phyloP scores from a whole-genome alignment of 2,113 vertebrate species.

The Nanorana parkeri region DNA sequence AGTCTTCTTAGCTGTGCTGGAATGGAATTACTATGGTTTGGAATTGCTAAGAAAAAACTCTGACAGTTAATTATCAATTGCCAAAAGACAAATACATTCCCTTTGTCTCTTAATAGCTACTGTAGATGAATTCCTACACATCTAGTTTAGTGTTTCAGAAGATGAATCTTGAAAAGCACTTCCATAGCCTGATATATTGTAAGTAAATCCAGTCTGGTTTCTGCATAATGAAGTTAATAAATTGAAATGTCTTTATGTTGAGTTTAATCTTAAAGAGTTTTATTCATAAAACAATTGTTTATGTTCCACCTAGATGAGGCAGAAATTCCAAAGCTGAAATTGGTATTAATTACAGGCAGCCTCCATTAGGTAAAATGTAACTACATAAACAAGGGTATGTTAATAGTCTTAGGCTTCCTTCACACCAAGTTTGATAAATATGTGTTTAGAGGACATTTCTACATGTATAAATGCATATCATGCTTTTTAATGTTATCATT shows the following conservation, averaged over 20 bases:
- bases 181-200: constrained; percentile 33
- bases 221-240: constrained; percentile 20
- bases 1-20: not conserved
- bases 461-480: no score
- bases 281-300: not conserved
- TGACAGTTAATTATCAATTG: constrained; percentile 1
- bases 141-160: constrained; percentile 30
- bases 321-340: not conserved
- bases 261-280: constrained; percentile 10
- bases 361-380: not conserved
- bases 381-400: not conserved
- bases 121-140: constrained; percentile 10
- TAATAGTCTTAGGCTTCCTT: no score
- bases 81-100: not conserved
- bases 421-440: no score
- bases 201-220: constrained; percentile 17
- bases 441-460: no score
- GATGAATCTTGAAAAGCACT: constrained; percentile 12
- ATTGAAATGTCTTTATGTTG: not conserved
- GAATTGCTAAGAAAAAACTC: not conserved
- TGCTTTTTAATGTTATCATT: no score
- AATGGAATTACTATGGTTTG: constrained; percentile 9
- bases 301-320: not conserved
- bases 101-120: constrained; percentile 20
- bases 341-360: not conserved